A percentile compares a stretch with the other conserved stretches of the same genome.
These are phyloP conservation scores for Micropoecilia bifurca DNA, from an alignment of 2,797 vertebrate species.

Conservation along the genomic window DNA sequence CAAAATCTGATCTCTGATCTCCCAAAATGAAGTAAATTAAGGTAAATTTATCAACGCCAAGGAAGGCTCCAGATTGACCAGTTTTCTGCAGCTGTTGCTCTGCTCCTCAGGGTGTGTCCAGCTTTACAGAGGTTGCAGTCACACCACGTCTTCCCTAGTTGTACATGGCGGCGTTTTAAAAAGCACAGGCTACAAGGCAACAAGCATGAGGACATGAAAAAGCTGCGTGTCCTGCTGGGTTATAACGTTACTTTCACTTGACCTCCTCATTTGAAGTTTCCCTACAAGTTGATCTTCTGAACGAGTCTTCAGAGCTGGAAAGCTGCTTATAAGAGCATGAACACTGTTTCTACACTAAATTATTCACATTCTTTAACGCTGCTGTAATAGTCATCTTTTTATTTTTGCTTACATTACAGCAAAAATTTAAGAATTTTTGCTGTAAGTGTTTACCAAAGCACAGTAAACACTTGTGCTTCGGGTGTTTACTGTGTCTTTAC, in stretches of 20 bases:
- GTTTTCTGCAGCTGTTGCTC: not conserved
- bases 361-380: not conserved
- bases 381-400: not conserved
- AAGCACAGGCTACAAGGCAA: not conserved
- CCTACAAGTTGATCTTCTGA: not conserved
- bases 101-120: not conserved
- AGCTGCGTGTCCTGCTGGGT: not conserved
- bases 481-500: not conserved
- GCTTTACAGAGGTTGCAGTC: not conserved
- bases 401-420: not conserved
- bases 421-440: no score
- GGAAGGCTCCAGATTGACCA: not conserved
- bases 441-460: no score
- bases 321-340: not conserved
- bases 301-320: not conserved
- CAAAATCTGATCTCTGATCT: no score
- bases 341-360: not conserved
- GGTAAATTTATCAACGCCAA: no score
- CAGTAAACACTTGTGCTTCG: not conserved
- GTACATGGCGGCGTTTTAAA: not conserved
- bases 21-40: no score
- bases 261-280: not conserved
- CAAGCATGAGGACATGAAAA: not conserved
- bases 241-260: not conserved
- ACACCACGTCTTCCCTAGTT: not conserved